phyloP scores from a whole-genome alignment of 2,888 invertebrate genomes.

The Platerodrilus igneus region DNA sequence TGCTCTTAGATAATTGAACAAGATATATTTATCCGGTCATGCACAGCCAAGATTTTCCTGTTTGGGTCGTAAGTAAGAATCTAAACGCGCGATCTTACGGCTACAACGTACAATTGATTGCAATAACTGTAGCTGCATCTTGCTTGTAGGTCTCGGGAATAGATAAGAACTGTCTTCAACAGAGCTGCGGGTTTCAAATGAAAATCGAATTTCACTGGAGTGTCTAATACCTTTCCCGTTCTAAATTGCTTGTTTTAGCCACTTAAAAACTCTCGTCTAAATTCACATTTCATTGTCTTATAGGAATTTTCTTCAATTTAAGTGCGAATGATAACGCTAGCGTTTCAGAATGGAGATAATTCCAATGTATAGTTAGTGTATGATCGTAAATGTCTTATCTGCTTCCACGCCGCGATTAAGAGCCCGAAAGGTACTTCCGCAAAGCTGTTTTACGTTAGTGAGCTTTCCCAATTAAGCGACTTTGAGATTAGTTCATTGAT shows the following conservation, averaged over 20 bases:
- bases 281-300: conserved; percentile 20
- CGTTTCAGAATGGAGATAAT: conserved; percentile 7
- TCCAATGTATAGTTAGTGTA: conserved; percentile 4
- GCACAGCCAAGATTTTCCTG: no score
- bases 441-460: no score
- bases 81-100: conserved; percentile 33
- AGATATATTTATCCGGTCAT: no score
- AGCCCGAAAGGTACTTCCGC: conserved; percentile 1
- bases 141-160: conserved; percentile 32
- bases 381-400: conserved; percentile 11
- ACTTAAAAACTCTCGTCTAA: conserved; percentile 15
- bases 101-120: conserved; percentile 33
- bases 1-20: no score
- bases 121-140: conserved; percentile 38
- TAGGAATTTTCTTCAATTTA: conserved; percentile 12
- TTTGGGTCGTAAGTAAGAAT: no score
- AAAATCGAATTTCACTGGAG: conserved; percentile 35
- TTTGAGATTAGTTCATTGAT: no score
- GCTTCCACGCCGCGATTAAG: conserved; percentile 2
- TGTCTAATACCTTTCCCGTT: conserved; percentile 32
- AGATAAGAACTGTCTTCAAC: conserved; percentile 36
- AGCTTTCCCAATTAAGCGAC: no score
- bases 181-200: conserved; percentile 32
- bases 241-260: conserved; percentile 25
- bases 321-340: conserved; percentile 15